Evolutionary conservation across 2,113 vertebrate species (phyloP), one percentile per base, ranked within the genome.

Genomic region (Nothobranchius furzeri): DNA sequence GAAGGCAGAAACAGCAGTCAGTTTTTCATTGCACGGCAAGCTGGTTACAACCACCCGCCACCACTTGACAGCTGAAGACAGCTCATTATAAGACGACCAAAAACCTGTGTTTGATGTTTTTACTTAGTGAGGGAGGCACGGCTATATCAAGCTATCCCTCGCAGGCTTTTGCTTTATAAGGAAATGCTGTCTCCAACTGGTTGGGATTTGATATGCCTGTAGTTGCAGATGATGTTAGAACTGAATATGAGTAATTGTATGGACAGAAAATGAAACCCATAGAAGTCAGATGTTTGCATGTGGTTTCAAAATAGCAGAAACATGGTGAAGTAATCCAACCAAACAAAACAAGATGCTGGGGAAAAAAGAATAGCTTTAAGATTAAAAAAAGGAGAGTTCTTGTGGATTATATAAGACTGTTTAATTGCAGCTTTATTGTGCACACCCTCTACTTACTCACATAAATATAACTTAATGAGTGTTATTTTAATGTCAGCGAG

Each of bases 71-170:
- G 88, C 86, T 75, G 83, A 85, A 90, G 88, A 91, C 88, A 88
- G 90, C 90, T 91, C 90, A 90, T 91, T 90, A 91, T 88, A 90
- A 85, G 79, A 89, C 79, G 86, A 88, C 74, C 81, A 81, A 87
- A 89, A 89, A 90, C 81, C 81, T 86, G 85, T 89, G 87, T 90
- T 89, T 91, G 88, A 91, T 91, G 90, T 91, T 91, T 90, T 78
- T 85, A 87, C 88, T 90, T 88, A 89, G 86, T 76, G 84, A 85
- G 81, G 80, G 85, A 87, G 87, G 87, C 85, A 85, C 86, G 76
- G 87, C 86, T 88, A 87, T 85, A 90, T 89, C 84, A 90, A 89
- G 86, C 86, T 78, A 82, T 85, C 85, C 87, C 86, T 88, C 43
- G 68, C 83, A 87, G 86, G 84, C 87, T 85, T 80, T 88, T 88